Base-by-base conservation (phyloP, 2,113 vertebrate genomes). In the Ancistrus triradiatus region DNA sequence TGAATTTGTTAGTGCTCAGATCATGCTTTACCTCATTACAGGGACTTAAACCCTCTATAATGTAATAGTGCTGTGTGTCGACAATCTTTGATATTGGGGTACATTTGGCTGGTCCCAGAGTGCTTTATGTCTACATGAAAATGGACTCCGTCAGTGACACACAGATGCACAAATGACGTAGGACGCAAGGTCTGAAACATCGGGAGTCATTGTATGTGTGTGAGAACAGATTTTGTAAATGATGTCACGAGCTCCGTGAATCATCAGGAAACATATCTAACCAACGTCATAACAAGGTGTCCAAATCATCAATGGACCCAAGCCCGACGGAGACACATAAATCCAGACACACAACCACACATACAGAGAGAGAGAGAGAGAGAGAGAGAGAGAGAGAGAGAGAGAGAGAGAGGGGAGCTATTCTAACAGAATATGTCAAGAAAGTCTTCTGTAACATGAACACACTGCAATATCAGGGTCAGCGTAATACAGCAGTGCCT, bases 401-500 rank as follows among this genome's bases (percentile, higher is more conserved):
- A 24, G 19, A 57, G 21, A 57, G 6, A 42, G 15, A 24, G 10
- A 42, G 2, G 4, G 18, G 4, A 7, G 9, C 14, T 5, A 15
- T 10, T 18, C 10, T 19, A 4, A 2, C 14, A 27, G 38, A 21
- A 31, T 49, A 21, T 11, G 4, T 50, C 27, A 50, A 31, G 27
- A 3, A 31, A 31, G 3, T 7, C 27, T 24, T 17, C 27, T 25
- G 48, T 67, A 50, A 72, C 51, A 72, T 58, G 63, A 22, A n/a
- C 38, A 53, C 18, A 25, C 1, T 18, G 25, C 50, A 24, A 51
- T 14, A 66, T 72, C 19, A 13, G 43, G 50, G 63, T 72, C 59
- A 61, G n/a, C 9, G 37, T 72, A 72, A 61, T 72, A 43, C 51
- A 56, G 43, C 19, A 33, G 18, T 62, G 49, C 57, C 28, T 72